Conservation (phyloP, 2,888 invertebrate species). For the Leptopterna dolabrata region DNA sequence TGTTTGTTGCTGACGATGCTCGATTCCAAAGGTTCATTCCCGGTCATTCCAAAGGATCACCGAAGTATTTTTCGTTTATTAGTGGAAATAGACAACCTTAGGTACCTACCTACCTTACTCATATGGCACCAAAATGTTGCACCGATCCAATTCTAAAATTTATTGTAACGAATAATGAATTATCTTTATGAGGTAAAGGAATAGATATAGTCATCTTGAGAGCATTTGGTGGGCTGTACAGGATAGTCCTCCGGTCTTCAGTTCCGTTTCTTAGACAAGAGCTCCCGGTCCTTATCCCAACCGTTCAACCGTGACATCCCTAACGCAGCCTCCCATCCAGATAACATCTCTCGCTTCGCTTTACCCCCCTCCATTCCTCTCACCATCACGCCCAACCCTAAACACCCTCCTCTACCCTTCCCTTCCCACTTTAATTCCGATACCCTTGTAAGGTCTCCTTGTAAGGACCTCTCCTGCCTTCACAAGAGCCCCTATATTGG, state of each 20-base stretch:
- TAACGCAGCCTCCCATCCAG: neutral
- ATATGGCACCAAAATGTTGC: too few species aligned
- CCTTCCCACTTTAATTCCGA: slow-evolving; percentile 34
- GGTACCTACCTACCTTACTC: too few species aligned
- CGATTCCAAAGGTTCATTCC: too few species aligned
- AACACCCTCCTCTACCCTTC: neutral
- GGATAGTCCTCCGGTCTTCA: neutral
- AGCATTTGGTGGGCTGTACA: neutral
- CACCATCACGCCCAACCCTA: neutral
- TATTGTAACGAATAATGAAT: too few species aligned
- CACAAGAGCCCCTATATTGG: slow-evolving; percentile 47
- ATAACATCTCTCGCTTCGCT: neutral
- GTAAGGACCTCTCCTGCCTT: slow-evolving; percentile 36
- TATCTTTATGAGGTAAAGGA: neutral
- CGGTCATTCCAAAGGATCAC: too few species aligned
- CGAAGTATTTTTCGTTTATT: too few species aligned
- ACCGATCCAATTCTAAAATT: too few species aligned
- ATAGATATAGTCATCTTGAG: too few species aligned
- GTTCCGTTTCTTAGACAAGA: neutral
- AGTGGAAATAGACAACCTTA: too few species aligned
- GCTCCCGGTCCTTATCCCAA: slow-evolving; percentile 41
- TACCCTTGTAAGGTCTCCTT: slow-evolving; percentile 46
- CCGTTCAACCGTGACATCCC: slow-evolving; percentile 45
- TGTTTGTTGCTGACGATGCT: too few species aligned
- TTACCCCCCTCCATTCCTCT: neutral